phyloP scores from a whole-genome alignment of 1,140 invertebrate species.

The Drosophila busckii region DNA sequence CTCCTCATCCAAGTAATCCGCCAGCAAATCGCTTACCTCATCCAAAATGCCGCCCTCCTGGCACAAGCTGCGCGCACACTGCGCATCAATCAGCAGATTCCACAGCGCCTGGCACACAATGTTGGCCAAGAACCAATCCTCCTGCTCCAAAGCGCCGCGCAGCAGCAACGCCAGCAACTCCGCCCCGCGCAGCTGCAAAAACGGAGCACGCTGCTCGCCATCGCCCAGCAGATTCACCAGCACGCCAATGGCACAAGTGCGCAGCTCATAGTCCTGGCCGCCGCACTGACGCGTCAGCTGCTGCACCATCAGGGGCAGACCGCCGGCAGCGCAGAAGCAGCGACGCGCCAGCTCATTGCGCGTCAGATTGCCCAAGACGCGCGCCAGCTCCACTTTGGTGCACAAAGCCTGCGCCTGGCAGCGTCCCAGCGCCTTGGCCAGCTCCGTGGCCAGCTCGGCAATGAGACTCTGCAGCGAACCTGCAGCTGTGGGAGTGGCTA shows the following conservation, averaged over 20 bases:
- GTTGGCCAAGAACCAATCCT: slow-evolving; percentile 76
- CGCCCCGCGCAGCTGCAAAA: slow-evolving; percentile 64
- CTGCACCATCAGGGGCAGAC: slow-evolving; percentile 61
- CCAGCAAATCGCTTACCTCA: slow-evolving; percentile 80
- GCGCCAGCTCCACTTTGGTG: slow-evolving; percentile 69
- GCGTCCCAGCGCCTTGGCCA: slow-evolving; percentile 44
- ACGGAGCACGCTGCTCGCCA: slow-evolving; percentile 65
- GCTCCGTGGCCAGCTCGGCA: slow-evolving; percentile 43
- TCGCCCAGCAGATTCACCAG: slow-evolving; percentile 76
- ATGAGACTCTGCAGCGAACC: slow-evolving; percentile 64
- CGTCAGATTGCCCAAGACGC: slow-evolving; percentile 79
- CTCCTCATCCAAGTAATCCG: slow-evolving; percentile 82
- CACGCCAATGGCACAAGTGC: slow-evolving; percentile 74
- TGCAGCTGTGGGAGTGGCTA: slow-evolving; percentile 6
- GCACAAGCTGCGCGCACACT: slow-evolving; percentile 79
- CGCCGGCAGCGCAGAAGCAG: slow-evolving; percentile 66
- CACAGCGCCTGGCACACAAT: slow-evolving; percentile 81
- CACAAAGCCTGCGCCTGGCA: slow-evolving; percentile 26
- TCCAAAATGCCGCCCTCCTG: slow-evolving; percentile 80
- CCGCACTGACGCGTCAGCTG: slow-evolving; percentile 49
- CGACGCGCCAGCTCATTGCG: slow-evolving; percentile 70
- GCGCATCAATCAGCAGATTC: slow-evolving; percentile 85
- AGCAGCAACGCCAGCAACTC: slow-evolving; percentile 56
- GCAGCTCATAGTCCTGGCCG: slow-evolving; percentile 65
- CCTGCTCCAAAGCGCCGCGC: slow-evolving; percentile 59